Conservation (phyloP, 2,888 invertebrate genomes). For the Julus scanicus region DNA sequence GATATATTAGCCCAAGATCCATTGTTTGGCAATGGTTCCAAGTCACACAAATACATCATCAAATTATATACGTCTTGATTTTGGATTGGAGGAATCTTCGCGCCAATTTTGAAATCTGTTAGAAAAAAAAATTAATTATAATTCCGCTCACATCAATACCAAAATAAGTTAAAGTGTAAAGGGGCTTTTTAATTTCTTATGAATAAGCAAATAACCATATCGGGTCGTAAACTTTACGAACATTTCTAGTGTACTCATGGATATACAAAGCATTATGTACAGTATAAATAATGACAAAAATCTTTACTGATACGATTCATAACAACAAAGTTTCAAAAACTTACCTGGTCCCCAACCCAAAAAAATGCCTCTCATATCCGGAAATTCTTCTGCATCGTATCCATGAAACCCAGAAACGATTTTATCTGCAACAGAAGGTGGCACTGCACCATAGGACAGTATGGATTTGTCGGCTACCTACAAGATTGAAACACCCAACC, state of each 20-base stretch:
- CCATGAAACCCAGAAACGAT: constrained; percentile 60
- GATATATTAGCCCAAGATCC: constrained; percentile 50
- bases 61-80: constrained; percentile 76
- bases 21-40: constrained; percentile 66
- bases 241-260: too few species aligned
- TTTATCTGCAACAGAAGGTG: constrained; percentile 44
- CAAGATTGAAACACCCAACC: neutral
- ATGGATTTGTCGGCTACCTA: constrained; percentile 50
- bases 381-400: constrained; percentile 61
- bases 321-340: constrained; percentile 50
- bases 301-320: neutral
- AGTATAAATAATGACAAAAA: neutral
- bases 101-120: constrained; percentile 71
- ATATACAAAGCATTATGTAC: too few species aligned
- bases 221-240: too few species aligned
- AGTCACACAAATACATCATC: constrained; percentile 72
- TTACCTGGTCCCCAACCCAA: constrained; percentile 64
- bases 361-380: constrained; percentile 64
- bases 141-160: neutral
- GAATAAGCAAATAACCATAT: too few species aligned
- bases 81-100: constrained; percentile 69
- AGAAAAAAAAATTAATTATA: constrained; percentile 27
- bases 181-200: too few species aligned
- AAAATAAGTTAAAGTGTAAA: too few species aligned
- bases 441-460: constrained; percentile 45